These are phyloP conservation scores for Enoplosus armatus DNA, from an alignment of 2,797 vertebrate genomes.

Conservation along the genomic window DNA sequence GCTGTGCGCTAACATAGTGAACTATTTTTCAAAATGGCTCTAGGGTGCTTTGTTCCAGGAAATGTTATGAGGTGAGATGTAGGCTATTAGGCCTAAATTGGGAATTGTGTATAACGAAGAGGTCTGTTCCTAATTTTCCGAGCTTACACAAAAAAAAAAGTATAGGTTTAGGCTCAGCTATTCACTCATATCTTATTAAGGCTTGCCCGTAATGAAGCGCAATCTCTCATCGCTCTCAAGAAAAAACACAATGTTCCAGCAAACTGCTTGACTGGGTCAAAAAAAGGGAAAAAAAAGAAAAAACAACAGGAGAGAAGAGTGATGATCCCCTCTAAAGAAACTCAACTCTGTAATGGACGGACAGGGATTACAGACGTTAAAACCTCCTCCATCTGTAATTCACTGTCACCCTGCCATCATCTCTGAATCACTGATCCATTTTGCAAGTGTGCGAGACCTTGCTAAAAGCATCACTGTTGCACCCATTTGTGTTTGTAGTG, in stretches of 20 bases:
- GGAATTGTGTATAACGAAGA: slow-evolving; percentile 56
- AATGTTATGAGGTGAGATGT: slow-evolving; percentile 79
- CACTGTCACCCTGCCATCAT: slow-evolving; percentile 84
- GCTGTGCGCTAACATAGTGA: slow-evolving; percentile 60
- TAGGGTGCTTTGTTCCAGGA: slow-evolving; percentile 71
- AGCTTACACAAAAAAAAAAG: slow-evolving; percentile 55
- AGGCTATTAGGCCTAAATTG: slow-evolving; percentile 70
- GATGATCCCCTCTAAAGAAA: slow-evolving; percentile 85
- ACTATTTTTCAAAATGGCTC: slow-evolving; percentile 77
- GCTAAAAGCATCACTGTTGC: slow-evolving; percentile 85
- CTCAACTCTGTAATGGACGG: slow-evolving; percentile 82
- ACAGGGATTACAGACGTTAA: slow-evolving; percentile 84
- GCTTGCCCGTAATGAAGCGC: slow-evolving; percentile 65
- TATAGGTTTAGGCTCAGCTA: slow-evolving; percentile 51
- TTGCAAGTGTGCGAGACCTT: slow-evolving; percentile 83
- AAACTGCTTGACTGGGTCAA: slow-evolving; percentile 76
- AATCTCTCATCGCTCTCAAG: slow-evolving; percentile 66
- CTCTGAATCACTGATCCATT: slow-evolving; percentile 86
- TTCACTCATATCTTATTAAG: slow-evolving; percentile 68
- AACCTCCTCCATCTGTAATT: slow-evolving; percentile 86
- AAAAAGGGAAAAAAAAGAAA: slow-evolving; percentile 29
- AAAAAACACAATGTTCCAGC: slow-evolving; percentile 79
- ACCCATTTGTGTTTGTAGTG: slow-evolving; percentile 82
- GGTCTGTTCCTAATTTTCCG: slow-evolving; percentile 72
- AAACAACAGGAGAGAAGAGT: slow-evolving; percentile 80